These are phyloP conservation scores for Hesperophylax magnus DNA, from an alignment of 1,140 invertebrate genomes.

Conservation along the genomic window DNA sequence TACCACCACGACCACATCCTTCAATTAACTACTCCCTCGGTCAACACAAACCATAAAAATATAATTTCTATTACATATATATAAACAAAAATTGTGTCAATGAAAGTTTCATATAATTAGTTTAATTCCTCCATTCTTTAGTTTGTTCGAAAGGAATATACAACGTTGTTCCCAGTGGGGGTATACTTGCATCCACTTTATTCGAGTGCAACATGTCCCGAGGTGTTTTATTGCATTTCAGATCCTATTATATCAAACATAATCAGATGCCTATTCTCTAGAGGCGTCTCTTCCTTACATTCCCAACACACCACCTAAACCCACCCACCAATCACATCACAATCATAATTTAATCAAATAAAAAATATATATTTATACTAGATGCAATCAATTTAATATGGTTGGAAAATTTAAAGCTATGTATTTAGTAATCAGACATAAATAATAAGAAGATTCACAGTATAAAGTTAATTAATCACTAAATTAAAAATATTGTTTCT, in stretches of 20 bases:
- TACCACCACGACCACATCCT: too few relatives aligned
- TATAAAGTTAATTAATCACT: constrained; percentile 13
- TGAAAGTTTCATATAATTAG: not conserved
- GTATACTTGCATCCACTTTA: not conserved
- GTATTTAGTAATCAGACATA: constrained; percentile 25
- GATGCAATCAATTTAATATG: not conserved
- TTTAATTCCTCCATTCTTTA: too few relatives aligned
- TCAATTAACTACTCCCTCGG: constrained; percentile 4
- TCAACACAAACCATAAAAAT: constrained; percentile 7
- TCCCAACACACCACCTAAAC: not conserved
- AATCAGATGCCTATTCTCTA: not conserved
- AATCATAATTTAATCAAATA: constrained; percentile 10
- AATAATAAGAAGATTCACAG: constrained; percentile 19
- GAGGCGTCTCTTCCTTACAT: not conserved
- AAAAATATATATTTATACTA: constrained; percentile 33
- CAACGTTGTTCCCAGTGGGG: not conserved
- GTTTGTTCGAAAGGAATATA: too few relatives aligned
- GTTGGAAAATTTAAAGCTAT: constrained; percentile 33
- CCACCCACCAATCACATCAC: not conserved
- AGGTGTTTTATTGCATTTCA: constrained; percentile 14
- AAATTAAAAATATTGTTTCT: constrained; percentile 20
- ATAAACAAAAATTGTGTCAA: not conserved
- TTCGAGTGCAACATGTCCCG: not conserved
- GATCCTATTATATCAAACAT: constrained; percentile 21
- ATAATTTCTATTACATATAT: constrained; percentile 1